Percentiles rank a stretch among this genome's conserved stretches.
These are phyloP conservation scores for Hippocampus kuda DNA, from an alignment of 2,797 vertebrate species.

Conservation along the genomic window DNA sequence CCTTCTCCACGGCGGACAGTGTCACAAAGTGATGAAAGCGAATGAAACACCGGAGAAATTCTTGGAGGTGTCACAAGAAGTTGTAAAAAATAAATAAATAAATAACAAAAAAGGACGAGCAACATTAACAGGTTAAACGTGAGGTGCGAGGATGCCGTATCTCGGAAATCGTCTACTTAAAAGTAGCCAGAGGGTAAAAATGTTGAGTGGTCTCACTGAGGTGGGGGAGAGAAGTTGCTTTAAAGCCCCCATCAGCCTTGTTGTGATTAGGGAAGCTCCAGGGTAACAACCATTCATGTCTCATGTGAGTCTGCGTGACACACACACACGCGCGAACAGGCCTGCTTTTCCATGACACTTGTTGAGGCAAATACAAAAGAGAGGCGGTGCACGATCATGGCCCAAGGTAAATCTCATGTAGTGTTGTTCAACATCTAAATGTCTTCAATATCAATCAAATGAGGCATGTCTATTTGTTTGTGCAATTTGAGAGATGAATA, in stretches of 20 bases:
- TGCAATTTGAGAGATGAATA: background rate
- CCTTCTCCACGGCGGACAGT: slow-evolving; percentile 12
- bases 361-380: slow-evolving; percentile 10
- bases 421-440: slow-evolving; percentile 6
- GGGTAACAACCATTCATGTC: slow-evolving; percentile 51
- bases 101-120: slow-evolving; percentile 10
- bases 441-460: slow-evolving; percentile 3
- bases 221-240: slow-evolving; percentile 23
- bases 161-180: slow-evolving; percentile 15
- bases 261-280: slow-evolving; percentile 45
- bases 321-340: slow-evolving; percentile 6
- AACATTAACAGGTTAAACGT: slow-evolving; percentile 34
- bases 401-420: slow-evolving; percentile 1
- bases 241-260: slow-evolving; percentile 56
- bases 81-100: slow-evolving; percentile 1
- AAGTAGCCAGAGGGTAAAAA: slow-evolving; percentile 13
- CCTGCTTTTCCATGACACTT: slow-evolving; percentile 36
- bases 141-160: slow-evolving; percentile 5
- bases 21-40: slow-evolving; percentile 22
- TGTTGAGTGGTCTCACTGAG: slow-evolving; percentile 12
- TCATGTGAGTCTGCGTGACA: slow-evolving; percentile 37
- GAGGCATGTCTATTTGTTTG: background rate
- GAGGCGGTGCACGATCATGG: slow-evolving; percentile 11
- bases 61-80: slow-evolving; percentile 6
- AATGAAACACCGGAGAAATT: slow-evolving; percentile 19